Percentiles rank a stretch among this genome's conserved stretches.
phyloP scores from a whole-genome alignment of 1,140 invertebrate species.

The Leptoteleia sp. region DNA sequence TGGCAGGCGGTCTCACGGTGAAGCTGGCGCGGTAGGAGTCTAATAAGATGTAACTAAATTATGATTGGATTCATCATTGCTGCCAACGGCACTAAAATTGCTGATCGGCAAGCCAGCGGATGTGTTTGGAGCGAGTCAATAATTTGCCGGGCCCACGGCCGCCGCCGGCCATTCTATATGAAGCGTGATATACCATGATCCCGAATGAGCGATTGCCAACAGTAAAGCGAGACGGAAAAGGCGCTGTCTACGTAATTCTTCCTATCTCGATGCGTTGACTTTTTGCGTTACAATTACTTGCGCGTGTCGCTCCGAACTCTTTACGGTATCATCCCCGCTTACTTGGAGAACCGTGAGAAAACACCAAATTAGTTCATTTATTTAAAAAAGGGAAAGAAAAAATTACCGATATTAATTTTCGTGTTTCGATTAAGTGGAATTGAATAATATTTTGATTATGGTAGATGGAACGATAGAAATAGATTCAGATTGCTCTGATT shows the following conservation, averaged over 20 bases:
- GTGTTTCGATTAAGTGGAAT: conserved; percentile 6
- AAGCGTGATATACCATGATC: conserved; percentile 79
- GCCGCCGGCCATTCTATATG: conserved; percentile 73
- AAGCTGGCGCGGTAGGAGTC: conserved; percentile 78
- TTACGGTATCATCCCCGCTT: conserved; percentile 5
- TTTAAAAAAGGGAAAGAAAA: too few relatives aligned
- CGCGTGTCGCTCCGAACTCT: conserved; percentile 17
- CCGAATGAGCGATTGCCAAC: conserved; percentile 78
- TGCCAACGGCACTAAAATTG: conserved; percentile 76
- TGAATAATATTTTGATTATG: too few relatives aligned
- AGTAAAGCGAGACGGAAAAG: conserved; percentile 65
- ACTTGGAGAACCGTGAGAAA: conserved; percentile 27
- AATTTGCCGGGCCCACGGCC: conserved; percentile 72
- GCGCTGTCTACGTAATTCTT: conserved; percentile 31
- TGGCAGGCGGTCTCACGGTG: conserved; percentile 78
- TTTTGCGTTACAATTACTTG: conserved; percentile 16
- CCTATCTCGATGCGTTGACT: conserved; percentile 23
- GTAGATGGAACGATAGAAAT: too few relatives aligned
- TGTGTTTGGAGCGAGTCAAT: conserved; percentile 70
- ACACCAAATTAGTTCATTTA: neutral
- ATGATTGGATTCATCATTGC: conserved; percentile 81
- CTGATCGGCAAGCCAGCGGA: conserved; percentile 69
- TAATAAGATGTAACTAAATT: conserved; percentile 81
- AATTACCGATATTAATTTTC: too few relatives aligned
- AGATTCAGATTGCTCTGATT: too few relatives aligned